Percentiles rank a stretch among this genome's conserved stretches.
phyloP scores from a whole-genome alignment of 2,113 vertebrate species.

The Spea bombifrons region DNA sequence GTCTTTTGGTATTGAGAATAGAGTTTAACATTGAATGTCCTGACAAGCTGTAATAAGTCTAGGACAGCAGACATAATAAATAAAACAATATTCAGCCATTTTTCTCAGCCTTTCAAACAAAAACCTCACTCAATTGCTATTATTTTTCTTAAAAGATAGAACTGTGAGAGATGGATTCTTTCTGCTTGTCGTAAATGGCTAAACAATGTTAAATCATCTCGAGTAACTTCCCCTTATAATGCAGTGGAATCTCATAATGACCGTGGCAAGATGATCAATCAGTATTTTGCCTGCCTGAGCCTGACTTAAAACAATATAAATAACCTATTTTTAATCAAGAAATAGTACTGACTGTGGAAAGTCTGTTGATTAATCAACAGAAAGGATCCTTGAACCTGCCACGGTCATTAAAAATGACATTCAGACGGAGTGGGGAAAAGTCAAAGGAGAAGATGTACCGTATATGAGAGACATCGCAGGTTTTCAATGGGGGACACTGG shows the following conservation, averaged over 20 bases:
- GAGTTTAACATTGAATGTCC: conserved; percentile 36
- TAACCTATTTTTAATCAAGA: conserved; percentile 44
- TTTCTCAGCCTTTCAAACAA: conserved; percentile 29
- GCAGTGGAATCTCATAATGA: conserved; percentile 28
- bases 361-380: conserved; percentile 36
- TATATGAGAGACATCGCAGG: neutral
- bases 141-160: conserved; percentile 40
- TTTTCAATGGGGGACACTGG: neutral
- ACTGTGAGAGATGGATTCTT: conserved; percentile 30
- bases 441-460: conserved; percentile 17
- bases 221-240: conserved; percentile 22
- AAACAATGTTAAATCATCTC: conserved; percentile 42
- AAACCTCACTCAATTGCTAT: conserved; percentile 6
- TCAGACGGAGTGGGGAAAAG: conserved; percentile 14
- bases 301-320: conserved; percentile 43
- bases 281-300: conserved; percentile 20
- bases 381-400: conserved; percentile 8
- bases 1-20: conserved; percentile 20
- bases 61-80: conserved; percentile 30
- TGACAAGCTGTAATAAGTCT: conserved; percentile 23
- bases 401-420: conserved; percentile 15
- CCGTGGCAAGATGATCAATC: conserved; percentile 27
- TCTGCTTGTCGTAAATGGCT: conserved; percentile 36
- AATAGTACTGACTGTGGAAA: conserved; percentile 23
- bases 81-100: conserved; percentile 32